These are phyloP conservation scores for Macroramphosus scolopax DNA, from an alignment of 2,797 vertebrate species.

Conservation along the genomic window DNA sequence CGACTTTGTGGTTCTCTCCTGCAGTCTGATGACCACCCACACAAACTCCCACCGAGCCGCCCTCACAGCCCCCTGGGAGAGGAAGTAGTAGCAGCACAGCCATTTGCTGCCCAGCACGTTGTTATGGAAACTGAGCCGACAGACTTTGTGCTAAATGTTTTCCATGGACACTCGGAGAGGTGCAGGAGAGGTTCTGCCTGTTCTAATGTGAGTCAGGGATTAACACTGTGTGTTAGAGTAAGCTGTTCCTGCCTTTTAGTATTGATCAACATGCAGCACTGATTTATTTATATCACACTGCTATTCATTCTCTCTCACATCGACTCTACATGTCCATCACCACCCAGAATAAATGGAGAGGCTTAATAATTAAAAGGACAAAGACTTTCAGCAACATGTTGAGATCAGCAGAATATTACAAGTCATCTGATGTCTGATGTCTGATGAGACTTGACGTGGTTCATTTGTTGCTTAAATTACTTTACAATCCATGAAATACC, in stretches of 20 bases:
- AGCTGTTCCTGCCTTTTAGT: conserved; percentile 10
- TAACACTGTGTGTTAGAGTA: conserved; percentile 19
- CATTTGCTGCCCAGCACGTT: conserved; percentile 60
- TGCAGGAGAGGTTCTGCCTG: conserved; percentile 44
- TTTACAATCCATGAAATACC: too few species aligned
- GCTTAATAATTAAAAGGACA: too few species aligned
- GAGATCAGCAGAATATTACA: too few species aligned
- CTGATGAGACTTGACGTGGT: too few species aligned
- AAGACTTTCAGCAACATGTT: too few species aligned
- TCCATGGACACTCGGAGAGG: conserved; percentile 42
- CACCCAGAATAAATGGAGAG: too few species aligned
- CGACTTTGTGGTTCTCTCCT: conserved; percentile 9
- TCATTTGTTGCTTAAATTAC: too few species aligned
- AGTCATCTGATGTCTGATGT: too few species aligned
- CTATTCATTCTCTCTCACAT: too few species aligned
- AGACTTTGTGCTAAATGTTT: conserved; percentile 49
- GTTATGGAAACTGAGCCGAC: conserved; percentile 76
- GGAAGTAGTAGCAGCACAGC: conserved; percentile 44
- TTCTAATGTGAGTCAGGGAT: conserved; percentile 25
- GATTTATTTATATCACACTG: too few species aligned
- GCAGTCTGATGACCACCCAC: conserved; percentile 20
- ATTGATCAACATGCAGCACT: conserved; percentile 42
- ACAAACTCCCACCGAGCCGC: conserved; percentile 9
- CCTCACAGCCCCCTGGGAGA: conserved; percentile 30
- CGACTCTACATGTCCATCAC: too few species aligned